phyloP scores from a whole-genome alignment of 2,113 vertebrate species.

The Silurus glanis region DNA sequence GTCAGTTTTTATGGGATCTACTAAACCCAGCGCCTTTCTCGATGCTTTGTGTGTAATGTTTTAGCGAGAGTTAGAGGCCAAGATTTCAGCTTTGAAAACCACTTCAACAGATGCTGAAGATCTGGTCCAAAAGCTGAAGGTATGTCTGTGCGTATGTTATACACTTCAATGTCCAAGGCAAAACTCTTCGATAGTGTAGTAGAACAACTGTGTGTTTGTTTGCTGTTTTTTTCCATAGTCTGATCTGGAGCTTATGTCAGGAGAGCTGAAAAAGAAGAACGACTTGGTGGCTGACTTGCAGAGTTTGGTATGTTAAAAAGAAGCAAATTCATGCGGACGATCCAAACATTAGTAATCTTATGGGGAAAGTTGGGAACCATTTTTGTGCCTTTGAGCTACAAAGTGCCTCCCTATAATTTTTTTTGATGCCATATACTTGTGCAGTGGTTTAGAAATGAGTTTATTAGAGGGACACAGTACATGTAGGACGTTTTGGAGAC shows the following conservation, averaged over 20 bases:
- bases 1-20: not conserved
- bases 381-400: not conserved
- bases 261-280: conserved; percentile 76
- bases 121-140: conserved; percentile 80
- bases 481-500: no score
- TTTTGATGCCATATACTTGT: not conserved
- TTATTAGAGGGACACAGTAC: no score
- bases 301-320: conserved; percentile 62
- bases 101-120: conserved; percentile 72
- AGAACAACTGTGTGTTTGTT: not conserved
- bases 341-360: not conserved
- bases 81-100: conserved; percentile 79
- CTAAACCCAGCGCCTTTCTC: not conserved
- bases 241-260: conserved; percentile 69
- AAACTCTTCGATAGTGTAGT: no score
- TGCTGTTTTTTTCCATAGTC: conserved; percentile 65
- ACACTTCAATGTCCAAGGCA: no score
- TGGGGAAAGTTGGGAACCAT: not conserved
- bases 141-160: conserved; percentile 50
- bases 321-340: not conserved
- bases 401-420: not conserved
- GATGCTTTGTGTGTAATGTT: not conserved
- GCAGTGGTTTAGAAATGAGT: no score
- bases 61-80: conserved; percentile 80
- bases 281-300: conserved; percentile 74